phyloP scores from a whole-genome alignment of 2,797 vertebrate genomes.

The Gadopsis marmoratus region DNA sequence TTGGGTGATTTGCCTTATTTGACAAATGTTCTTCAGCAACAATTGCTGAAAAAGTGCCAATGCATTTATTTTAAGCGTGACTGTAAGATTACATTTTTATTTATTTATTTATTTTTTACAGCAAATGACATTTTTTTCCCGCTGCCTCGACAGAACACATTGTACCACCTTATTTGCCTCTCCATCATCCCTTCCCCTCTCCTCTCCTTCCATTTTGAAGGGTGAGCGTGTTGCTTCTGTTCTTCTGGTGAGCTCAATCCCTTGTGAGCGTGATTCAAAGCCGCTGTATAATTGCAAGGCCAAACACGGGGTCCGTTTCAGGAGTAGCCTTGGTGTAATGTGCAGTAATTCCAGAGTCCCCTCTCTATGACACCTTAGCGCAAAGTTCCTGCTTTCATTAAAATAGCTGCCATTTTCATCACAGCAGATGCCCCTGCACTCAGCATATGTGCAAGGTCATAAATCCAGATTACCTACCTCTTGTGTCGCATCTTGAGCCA shows the following conservation, averaged over 20 bases:
- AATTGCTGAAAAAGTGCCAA: background rate
- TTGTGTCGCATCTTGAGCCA: conserved; percentile 76
- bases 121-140: conserved; percentile 21
- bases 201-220: background rate
- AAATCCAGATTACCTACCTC: conserved; percentile 84
- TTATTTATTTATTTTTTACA: background rate
- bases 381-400: conserved; percentile 67
- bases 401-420: conserved; percentile 67
- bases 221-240: too few relatives aligned
- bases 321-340: conserved; percentile 54
- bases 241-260: background rate
- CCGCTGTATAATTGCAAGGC: conserved; percentile 26
- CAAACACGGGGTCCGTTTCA: conserved; percentile 1
- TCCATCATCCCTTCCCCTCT: conserved; percentile 1
- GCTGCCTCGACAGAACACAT: conserved; percentile 9
- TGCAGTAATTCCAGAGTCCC: conserved; percentile 36
- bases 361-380: conserved; percentile 22
- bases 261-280: conserved; percentile 41
- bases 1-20: background rate
- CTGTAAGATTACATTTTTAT: conserved; percentile 16
- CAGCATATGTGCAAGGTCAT: conserved; percentile 83
- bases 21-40: background rate
- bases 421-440: conserved; percentile 78
- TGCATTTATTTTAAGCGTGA: background rate
- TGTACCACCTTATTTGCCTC: conserved; percentile 10